phyloP scores from a whole-genome alignment of 1,140 invertebrate genomes.

The Vollenhovia emeryi region DNA sequence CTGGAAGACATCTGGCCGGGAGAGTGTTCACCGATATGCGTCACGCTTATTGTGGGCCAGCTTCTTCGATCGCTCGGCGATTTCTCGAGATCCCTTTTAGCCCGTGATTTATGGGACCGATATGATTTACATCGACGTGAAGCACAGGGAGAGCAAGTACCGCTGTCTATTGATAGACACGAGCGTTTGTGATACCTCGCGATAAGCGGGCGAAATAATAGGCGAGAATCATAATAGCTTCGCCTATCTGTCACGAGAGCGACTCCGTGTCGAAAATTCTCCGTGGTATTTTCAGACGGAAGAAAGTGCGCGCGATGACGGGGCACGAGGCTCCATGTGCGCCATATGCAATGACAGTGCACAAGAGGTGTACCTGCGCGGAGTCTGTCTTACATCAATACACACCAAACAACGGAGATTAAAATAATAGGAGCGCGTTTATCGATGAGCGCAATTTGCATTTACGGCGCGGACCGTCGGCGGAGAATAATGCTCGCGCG shows the following conservation, averaged over 20 bases:
- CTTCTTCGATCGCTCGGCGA: slow-evolving; percentile 50
- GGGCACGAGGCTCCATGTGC: background rate
- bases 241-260: slow-evolving; percentile 17
- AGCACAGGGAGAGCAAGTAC: background rate
- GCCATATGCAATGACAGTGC: slow-evolving; percentile 19
- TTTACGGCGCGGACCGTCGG: slow-evolving; percentile 48
- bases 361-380: background rate
- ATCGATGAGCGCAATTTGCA: slow-evolving; percentile 57
- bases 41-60: slow-evolving; percentile 57
- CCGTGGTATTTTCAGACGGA: slow-evolving; percentile 14
- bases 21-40: slow-evolving; percentile 55
- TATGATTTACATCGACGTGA: slow-evolving; percentile 52
- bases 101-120: slow-evolving; percentile 50
- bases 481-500: slow-evolving; percentile 38
- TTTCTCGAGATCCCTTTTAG: slow-evolving; percentile 58
- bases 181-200: background rate
- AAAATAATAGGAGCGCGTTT: slow-evolving; percentile 53
- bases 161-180: slow-evolving; percentile 45
- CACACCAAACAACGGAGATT: slow-evolving; percentile 40
- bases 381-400: slow-evolving; percentile 14
- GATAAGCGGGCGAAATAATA: slow-evolving; percentile 35
- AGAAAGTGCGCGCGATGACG: slow-evolving; percentile 3
- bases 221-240: background rate
- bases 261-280: background rate
- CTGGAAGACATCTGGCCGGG: slow-evolving; percentile 56